phyloP scores from a whole-genome alignment of 2,888 invertebrate genomes.

The Dusona sp. region DNA sequence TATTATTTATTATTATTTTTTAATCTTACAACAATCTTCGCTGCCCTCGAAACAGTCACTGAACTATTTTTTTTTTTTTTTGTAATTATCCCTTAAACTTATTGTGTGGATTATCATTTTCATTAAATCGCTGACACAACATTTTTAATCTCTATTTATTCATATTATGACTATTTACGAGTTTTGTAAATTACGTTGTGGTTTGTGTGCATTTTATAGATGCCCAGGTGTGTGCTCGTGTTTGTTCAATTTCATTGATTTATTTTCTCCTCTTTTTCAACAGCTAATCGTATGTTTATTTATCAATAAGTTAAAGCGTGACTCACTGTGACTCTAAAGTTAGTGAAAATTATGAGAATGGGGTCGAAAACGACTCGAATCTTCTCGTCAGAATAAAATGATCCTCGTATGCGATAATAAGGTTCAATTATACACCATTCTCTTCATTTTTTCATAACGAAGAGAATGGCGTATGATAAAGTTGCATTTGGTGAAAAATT shows the following conservation, averaged over 20 bases:
- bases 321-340: neutral
- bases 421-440: too few relatives aligned
- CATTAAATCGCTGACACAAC: neutral
- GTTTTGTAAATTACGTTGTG: neutral
- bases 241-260: neutral
- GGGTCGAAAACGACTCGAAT: too few relatives aligned
- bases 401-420: too few relatives aligned
- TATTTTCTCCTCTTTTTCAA: neutral
- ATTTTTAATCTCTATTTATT: conserved; percentile 18
- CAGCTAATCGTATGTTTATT: neutral
- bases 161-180: neutral
- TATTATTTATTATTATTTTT: conserved; percentile 15
- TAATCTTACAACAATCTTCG: conserved; percentile 25
- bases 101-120: neutral
- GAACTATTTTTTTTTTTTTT: neutral
- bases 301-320: neutral
- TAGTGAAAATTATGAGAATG: neutral
- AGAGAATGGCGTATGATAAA: too few relatives aligned
- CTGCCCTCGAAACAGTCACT: conserved; percentile 63
- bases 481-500: too few relatives aligned
- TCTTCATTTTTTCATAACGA: too few relatives aligned
- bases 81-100: neutral
- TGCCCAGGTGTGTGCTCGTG: neutral
- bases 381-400: too few relatives aligned
- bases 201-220: neutral